Evolutionary conservation across 1,140 invertebrate species (phyloP).

Genomic region (Eupristina koningsbergeri): DNA sequence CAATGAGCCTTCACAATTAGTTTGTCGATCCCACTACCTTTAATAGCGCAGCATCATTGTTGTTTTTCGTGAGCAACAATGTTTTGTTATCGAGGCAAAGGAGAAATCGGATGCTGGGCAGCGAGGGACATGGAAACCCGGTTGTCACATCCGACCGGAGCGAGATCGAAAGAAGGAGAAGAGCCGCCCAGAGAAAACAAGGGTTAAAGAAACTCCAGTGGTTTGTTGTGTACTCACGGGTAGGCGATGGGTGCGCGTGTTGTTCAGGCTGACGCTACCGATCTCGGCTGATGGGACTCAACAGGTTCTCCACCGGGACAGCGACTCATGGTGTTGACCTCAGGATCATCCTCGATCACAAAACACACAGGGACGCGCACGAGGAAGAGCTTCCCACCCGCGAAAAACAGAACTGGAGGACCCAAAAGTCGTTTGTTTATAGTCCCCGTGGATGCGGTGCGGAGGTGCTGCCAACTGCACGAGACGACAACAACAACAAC

Average conservation of each 20-base stretch:
- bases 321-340: not conserved
- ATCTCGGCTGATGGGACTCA: not conserved
- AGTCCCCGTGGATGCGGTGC: constrained; percentile 6
- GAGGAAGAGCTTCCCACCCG: no score
- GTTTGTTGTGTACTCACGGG: not conserved
- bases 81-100: no score
- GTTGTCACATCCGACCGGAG: no score
- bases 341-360: constrained; percentile 10
- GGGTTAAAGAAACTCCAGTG: no score
- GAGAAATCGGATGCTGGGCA: no score
- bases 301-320: not conserved
- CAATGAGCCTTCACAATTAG: no score
- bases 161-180: no score
- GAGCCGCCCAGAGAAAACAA: not conserved
- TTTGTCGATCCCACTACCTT: no score
- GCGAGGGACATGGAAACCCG: no score
- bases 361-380: not conserved
- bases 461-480: constrained; percentile 34
- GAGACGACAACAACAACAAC: no score
- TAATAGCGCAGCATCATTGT: no score
- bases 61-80: no score
- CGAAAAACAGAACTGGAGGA: not conserved
- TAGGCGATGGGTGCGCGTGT: not conserved
- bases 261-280: constrained; percentile 20
- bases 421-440: constrained; percentile 33